Percentiles rank a stretch among this genome's conserved stretches.
phyloP scores from a whole-genome alignment of 1,140 invertebrate species.

The Triops cancriformis region DNA sequence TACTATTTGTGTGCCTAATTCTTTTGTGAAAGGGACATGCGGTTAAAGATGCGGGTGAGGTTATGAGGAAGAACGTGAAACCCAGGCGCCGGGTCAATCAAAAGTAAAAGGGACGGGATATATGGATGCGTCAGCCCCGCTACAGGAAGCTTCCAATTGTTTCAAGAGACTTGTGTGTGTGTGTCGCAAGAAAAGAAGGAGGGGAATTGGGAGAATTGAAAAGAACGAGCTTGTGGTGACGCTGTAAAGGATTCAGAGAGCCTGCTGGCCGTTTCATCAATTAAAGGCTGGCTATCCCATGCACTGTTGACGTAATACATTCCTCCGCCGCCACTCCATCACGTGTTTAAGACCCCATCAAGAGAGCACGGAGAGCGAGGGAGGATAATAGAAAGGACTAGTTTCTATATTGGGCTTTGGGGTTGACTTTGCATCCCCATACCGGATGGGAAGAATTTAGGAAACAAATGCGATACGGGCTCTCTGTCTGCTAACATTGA shows the following conservation, averaged over 20 bases:
- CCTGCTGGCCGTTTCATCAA: background rate
- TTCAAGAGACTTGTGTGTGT: background rate
- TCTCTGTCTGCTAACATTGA: slow-evolving; percentile 9
- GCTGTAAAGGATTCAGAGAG: slow-evolving; percentile 2
- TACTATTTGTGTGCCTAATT: background rate
- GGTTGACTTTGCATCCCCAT: no score
- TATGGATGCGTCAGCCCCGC: background rate
- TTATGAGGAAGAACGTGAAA: background rate
- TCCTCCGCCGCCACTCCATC: background rate
- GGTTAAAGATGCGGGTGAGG: background rate
- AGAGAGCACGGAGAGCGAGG: no score
- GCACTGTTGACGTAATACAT: slow-evolving; percentile 10
- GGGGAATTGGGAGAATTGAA: background rate
- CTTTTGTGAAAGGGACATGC: background rate
- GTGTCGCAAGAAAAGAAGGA: no score
- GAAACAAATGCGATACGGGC: slow-evolving; percentile 1
- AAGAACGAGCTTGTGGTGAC: slow-evolving; percentile 6
- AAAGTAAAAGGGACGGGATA: background rate
- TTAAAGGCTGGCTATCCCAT: background rate
- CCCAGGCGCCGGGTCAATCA: slow-evolving; percentile 1
- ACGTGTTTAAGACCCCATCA: background rate
- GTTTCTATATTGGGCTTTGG: background rate
- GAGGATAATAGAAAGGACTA: no score
- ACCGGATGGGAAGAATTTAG: background rate
- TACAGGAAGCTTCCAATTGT: slow-evolving; percentile 5